These are phyloP conservation scores for Muscicapa adusta DNA, from an alignment of 2,113 vertebrate genomes.

Conservation along the genomic window DNA sequence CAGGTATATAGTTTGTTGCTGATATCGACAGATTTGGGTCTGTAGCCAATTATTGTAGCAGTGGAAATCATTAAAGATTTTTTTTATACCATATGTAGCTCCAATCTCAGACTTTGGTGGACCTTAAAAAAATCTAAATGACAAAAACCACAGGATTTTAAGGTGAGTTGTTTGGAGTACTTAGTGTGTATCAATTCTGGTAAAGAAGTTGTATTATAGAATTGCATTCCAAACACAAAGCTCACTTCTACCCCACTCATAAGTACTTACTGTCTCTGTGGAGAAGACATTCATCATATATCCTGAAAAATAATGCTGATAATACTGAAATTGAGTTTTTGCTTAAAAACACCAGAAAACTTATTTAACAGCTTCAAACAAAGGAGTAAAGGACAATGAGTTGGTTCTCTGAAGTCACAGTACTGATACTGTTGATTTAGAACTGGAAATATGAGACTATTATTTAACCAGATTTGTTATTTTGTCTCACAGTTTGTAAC, in stretches of 20 bases:
- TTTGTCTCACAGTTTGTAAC: neutral
- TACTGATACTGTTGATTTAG: neutral
- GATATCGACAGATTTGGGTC: neutral
- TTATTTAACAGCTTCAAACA: neutral
- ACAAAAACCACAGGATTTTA: neutral
- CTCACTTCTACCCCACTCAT: neutral
- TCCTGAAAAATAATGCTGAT: neutral
- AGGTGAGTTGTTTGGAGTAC: neutral
- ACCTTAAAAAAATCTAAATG: neutral
- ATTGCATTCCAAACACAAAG: neutral
- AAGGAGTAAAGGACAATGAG: neutral
- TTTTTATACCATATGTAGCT: neutral
- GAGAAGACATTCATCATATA: neutral
- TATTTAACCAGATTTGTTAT: neutral
- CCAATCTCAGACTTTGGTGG: neutral
- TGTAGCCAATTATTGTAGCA: neutral
- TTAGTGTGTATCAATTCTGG: neutral
- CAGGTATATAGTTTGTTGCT: neutral
- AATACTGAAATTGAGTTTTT: neutral
- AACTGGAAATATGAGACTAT: neutral
- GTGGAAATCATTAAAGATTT: neutral
- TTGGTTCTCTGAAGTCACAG: neutral
- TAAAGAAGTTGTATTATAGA: neutral
- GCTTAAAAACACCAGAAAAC: fast-evolving
- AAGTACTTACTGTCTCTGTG: neutral